Base-by-base conservation (phyloP, 1,140 invertebrate genomes). In the Drosophila truncata region DNA sequence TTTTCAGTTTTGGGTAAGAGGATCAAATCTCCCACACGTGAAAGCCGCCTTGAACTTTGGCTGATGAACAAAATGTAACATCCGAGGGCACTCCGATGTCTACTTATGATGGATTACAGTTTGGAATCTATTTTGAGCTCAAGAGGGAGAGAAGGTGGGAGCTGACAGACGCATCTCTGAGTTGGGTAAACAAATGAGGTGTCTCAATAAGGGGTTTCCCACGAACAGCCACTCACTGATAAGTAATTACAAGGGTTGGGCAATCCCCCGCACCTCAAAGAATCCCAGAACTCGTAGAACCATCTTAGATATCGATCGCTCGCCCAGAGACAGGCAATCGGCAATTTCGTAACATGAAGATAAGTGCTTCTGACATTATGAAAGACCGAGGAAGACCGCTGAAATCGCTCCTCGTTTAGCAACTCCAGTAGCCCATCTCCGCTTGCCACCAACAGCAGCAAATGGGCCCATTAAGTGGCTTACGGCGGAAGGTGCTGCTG, bases 51-150 rank as follows among this genome's bases (percentile, higher is more conserved):
- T 83, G 80, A 83, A 83, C 64, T 70, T 57, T 25, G 20, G 13
- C 18, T 2, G 44, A 35, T 31, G 49, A 35, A 47, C 8, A 10
- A 55, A 55, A 25, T 14, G 37, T 42, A 39, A 5, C 37, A 29
- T 16, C 31, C 31, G 33, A 39, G 20, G 49, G 27, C 47, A 29
- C 63, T 29, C n/a, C 11, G 37, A 42, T 55, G 47, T 67, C 80
- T 44, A 39, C 58, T 62, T 70, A 31, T 86, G 82, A 86, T 82
- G 74, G 66, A 86, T 86, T 78, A 85, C 64, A 47, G n/a, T 35
- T 25, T 35, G n/a, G 44, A 9, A 52, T 31, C 20, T 23, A 37
- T 77, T 39, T 14, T 42, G 42, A 25, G 57, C 54, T 52, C 9
- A 20, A 23, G 27, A 20, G 18, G 18, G 44, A 31, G 44, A 33